Conservation (phyloP, 2,113 vertebrate genomes). For the Hymenochirus boettgeri region DNA sequence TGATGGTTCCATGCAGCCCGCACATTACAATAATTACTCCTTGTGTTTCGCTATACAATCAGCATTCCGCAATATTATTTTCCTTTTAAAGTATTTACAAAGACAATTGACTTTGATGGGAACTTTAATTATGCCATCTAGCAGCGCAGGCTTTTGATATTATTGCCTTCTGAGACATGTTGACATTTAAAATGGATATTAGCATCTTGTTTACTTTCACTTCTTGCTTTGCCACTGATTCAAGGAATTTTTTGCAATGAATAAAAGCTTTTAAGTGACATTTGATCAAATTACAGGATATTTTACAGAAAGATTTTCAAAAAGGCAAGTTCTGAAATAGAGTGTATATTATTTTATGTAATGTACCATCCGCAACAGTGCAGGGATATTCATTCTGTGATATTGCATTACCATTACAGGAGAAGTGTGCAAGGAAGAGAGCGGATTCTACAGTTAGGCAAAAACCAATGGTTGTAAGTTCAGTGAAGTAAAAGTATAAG, state of each 20-base stretch:
- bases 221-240: constrained; percentile 2
- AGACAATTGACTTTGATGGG: constrained; percentile 15
- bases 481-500: too few relatives aligned
- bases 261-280: neutral
- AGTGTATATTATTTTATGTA: too few relatives aligned
- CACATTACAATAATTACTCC: constrained; percentile 10
- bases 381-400: too few relatives aligned
- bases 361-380: too few relatives aligned
- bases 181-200: constrained; percentile 30
- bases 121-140: constrained; percentile 20
- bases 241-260: neutral
- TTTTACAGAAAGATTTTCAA: too few relatives aligned
- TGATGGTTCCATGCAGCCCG: neutral
- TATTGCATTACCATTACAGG: too few relatives aligned
- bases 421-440: too few relatives aligned
- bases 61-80: constrained; percentile 17
- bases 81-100: constrained; percentile 5
- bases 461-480: too few relatives aligned
- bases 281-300: too few relatives aligned
- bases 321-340: too few relatives aligned
- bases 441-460: too few relatives aligned
- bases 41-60: constrained; percentile 15
- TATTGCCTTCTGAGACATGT: constrained; percentile 12
- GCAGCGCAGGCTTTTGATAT: neutral
- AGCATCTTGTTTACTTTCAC: constrained; percentile 27